Percentiles rank a stretch among this genome's conserved stretches.
Conservation (phyloP, 1,140 invertebrate species). For the Lepeophtheirus salmonis region DNA sequence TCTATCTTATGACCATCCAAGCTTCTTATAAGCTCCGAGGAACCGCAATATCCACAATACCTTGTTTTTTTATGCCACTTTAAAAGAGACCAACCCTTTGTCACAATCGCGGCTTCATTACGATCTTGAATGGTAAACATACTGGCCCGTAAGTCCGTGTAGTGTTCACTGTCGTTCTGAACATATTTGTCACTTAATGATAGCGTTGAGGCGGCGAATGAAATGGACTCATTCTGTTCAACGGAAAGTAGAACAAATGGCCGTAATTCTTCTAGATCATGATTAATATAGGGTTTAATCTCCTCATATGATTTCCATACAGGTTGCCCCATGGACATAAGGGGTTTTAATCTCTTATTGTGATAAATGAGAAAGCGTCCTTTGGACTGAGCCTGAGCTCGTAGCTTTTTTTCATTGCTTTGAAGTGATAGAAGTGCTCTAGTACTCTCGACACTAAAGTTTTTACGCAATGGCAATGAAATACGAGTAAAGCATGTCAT, state of each 20-base stretch:
- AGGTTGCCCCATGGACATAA: not conserved
- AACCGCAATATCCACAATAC: conserved; percentile 32
- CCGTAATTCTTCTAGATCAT: no score
- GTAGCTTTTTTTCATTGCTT: not conserved
- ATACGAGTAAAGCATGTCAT: no score
- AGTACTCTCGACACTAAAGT: no score
- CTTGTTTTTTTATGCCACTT: conserved; percentile 30
- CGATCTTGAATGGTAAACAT: not conserved
- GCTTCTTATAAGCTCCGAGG: not conserved
- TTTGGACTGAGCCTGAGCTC: not conserved
- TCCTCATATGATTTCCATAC: not conserved
- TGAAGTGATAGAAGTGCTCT: not conserved
- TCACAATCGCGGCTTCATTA: not conserved
- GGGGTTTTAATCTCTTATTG: not conserved
- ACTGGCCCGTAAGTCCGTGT: not conserved
- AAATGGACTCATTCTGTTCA: no score
- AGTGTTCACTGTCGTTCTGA: not conserved
- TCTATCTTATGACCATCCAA: not conserved
- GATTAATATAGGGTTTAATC: no score
- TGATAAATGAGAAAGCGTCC: not conserved
- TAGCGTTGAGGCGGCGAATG: no score
- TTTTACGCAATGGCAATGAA: no score
- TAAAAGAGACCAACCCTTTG: conserved; percentile 28
- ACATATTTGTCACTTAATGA: no score
- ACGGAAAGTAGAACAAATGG: no score